phyloP scores from a whole-genome alignment of 2,113 vertebrate species.

The Vulpes vulpes region DNA sequence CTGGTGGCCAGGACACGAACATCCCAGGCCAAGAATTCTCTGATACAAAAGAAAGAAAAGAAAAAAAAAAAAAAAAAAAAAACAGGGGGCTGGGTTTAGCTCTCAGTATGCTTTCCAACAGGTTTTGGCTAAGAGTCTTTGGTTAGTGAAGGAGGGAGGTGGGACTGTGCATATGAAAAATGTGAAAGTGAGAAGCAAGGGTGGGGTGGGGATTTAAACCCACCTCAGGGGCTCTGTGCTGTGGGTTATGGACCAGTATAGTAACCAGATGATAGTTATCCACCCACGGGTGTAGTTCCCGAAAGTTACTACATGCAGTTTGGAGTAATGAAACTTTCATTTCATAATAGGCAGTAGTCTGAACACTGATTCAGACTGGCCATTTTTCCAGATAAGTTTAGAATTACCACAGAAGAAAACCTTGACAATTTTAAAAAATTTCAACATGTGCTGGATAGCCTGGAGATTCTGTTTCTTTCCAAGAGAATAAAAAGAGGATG shows the following conservation, averaged over 20 bases:
- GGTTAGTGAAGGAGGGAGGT: not conserved
- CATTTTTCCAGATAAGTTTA: constrained; percentile 25
- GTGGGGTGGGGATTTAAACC: not conserved
- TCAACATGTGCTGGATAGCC: not conserved
- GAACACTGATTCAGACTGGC: constrained; percentile 17
- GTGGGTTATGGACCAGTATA: not conserved
- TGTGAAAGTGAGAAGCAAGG: not conserved
- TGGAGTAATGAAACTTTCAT: constrained; percentile 40
- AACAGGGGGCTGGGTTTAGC: not conserved
- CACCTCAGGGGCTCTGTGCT: not conserved
- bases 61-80: not conserved
- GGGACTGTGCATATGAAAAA: not conserved
- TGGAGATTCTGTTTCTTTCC: constrained; percentile 14
- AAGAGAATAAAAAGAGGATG: not conserved
- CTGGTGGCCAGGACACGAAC: not conserved
- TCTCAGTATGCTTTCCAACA: not conserved
- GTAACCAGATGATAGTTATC: not conserved
- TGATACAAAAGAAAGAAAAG: not conserved
- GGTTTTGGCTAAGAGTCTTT: not conserved
- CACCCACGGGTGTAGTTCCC: not conserved
- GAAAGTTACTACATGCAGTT: not conserved
- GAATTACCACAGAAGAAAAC: constrained; percentile 24
- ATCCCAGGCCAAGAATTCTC: not conserved
- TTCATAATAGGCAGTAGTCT: constrained; percentile 13
- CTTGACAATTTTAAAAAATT: not conserved